Percentiles rank a stretch among this genome's conserved stretches.
phyloP scores from a whole-genome alignment of 2,113 vertebrate genomes.

The Oryctolagus cuniculus region DNA sequence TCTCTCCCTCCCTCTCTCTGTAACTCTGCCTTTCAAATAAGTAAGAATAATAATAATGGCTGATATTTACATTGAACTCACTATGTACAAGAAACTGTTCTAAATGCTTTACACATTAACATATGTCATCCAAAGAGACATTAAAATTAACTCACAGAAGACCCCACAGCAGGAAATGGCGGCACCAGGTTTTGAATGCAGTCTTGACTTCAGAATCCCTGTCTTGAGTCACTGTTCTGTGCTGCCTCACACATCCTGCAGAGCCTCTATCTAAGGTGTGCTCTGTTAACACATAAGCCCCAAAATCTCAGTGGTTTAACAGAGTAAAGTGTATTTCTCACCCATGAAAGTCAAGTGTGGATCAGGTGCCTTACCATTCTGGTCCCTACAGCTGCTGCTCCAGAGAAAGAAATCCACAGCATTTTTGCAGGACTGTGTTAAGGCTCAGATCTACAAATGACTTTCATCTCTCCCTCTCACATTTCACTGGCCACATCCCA shows the following conservation, averaged over 20 bases:
- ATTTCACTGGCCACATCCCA: not conserved
- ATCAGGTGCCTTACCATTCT: not conserved
- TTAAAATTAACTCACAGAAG: not conserved
- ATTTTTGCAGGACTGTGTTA: not conserved
- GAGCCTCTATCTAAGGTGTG: not conserved
- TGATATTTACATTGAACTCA: not conserved
- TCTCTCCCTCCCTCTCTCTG: no score
- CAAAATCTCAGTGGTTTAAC: not conserved
- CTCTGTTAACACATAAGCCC: not conserved
- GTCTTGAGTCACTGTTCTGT: not conserved
- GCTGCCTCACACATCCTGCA: not conserved
- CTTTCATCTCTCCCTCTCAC: not conserved
- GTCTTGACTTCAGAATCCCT: not conserved
- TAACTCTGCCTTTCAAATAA: no score
- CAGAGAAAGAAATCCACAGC: not conserved
- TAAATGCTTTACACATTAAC: not conserved
- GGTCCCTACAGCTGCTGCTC: not conserved
- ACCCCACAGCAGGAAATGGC: not conserved
- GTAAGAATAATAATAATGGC: slow-evolving; percentile 23
- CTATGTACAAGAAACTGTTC: not conserved
- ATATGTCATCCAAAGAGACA: not conserved
- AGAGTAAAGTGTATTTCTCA: not conserved
- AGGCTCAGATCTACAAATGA: not conserved
- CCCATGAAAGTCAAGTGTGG: not conserved
- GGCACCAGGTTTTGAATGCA: not conserved